Percentiles rank a stretch among this genome's conserved stretches.
phyloP scores from a whole-genome alignment of 1,140 invertebrate genomes.

The Lordiphosa stackelbergi region DNA sequence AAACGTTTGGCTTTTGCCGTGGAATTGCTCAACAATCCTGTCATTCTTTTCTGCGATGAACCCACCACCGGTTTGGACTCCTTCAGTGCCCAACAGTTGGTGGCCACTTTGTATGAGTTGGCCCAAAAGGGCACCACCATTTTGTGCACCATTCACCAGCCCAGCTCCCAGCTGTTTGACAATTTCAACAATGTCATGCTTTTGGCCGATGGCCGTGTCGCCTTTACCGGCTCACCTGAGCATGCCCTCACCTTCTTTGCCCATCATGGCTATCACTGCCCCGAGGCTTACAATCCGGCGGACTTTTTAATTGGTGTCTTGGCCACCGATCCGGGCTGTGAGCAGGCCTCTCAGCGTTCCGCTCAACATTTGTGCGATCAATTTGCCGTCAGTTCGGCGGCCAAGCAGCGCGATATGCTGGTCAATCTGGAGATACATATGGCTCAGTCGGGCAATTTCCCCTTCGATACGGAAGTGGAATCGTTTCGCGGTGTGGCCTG shows the following conservation, averaged over 20 bases:
- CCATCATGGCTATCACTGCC: constrained; percentile 87
- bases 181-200: constrained; percentile 92
- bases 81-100: constrained; percentile 91
- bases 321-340: constrained; percentile 87
- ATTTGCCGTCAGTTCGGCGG: constrained; percentile 86
- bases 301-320: constrained; percentile 94
- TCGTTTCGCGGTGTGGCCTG: constrained; percentile 80
- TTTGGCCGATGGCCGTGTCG: constrained; percentile 92
- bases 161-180: constrained; percentile 93
- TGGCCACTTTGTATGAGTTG: constrained; percentile 85
- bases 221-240: constrained; percentile 87
- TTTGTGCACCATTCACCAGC: constrained; percentile 96
- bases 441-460: constrained; percentile 76
- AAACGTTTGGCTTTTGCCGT: constrained; percentile 95
- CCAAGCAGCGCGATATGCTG: constrained; percentile 84
- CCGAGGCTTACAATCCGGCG: constrained; percentile 92
- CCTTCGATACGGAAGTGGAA: constrained; percentile 65
- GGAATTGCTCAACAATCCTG: constrained; percentile 95
- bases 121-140: constrained; percentile 88
- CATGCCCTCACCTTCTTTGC: constrained; percentile 89
- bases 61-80: constrained; percentile 96
- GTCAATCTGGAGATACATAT: constrained; percentile 84
- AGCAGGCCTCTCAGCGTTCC: constrained; percentile 81
- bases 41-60: constrained; percentile 96
- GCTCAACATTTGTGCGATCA: constrained; percentile 86